These are phyloP conservation scores for Micrasema minimum DNA, from an alignment of 1,140 invertebrate species.

Conservation along the genomic window DNA sequence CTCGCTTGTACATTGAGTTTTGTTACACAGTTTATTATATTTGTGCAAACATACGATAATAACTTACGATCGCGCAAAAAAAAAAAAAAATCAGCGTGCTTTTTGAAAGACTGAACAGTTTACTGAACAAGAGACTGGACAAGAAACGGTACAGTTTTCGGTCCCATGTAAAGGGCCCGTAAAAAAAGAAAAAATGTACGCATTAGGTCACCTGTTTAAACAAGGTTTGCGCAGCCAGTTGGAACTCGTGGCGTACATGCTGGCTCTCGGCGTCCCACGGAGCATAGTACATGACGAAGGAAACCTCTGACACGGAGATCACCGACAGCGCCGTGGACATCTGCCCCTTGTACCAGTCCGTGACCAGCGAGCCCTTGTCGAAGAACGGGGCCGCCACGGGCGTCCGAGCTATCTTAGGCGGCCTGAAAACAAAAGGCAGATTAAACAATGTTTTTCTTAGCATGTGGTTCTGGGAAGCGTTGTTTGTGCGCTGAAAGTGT, in stretches of 20 bases:
- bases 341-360: conserved; percentile 80
- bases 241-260: conserved; percentile 75
- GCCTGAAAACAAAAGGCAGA: conserved; percentile 64
- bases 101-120: too few relatives aligned
- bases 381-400: conserved; percentile 78
- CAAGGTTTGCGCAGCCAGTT: conserved; percentile 76
- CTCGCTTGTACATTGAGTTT: too few relatives aligned
- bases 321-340: conserved; percentile 70
- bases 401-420: conserved; percentile 74
- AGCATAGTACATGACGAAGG: conserved; percentile 90
- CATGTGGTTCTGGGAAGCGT: background rate
- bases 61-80: too few relatives aligned
- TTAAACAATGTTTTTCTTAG: background rate
- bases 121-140: too few relatives aligned
- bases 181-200: too few relatives aligned
- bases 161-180: too few relatives aligned
- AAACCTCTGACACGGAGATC: conserved; percentile 72
- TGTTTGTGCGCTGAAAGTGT: too few relatives aligned
- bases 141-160: too few relatives aligned
- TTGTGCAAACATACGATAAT: too few relatives aligned
- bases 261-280: conserved; percentile 89
- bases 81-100: too few relatives aligned
- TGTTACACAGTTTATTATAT: too few relatives aligned
- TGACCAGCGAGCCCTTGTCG: conserved; percentile 70
- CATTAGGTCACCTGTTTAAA: conserved; percentile 77